Base-by-base conservation (phyloP, 2,888 invertebrate species). In the Aricia artaxerxes region DNA sequence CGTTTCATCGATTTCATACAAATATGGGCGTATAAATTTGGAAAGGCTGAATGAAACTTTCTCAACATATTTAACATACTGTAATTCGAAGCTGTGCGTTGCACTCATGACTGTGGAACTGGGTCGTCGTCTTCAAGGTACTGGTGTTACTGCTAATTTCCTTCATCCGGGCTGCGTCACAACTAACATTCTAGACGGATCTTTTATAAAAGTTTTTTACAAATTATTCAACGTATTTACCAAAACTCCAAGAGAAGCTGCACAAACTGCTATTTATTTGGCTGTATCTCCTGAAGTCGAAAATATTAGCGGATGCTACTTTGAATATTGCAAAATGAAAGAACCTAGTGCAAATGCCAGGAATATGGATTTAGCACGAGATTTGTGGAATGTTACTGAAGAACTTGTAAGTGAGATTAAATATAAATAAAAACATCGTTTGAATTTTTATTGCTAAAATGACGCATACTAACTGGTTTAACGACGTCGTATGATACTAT, bases 101-200 rank as follows among this genome's bases (percentile, higher is more conserved):
- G 76, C 81, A 57, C 82, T 84, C 31, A 94, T 96, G 78, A 86
- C 97, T 0, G 88, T 95, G 49, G 97, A 98, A 89, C 89, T 98
- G 81, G 96, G 96, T 4, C 94, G 95, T 79, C 94, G 95, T 79
- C 88, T 97, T 78, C 95, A 96, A 86, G 96, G 96, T 3, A 95
- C 96, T 1, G 95, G 95, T 35, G 96, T 98, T 0, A 97, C 97
- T 0, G 96, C 95, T 0, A 97, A 98, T 87, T 96, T 96, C 84
- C 91, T 98, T 78, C 97, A 98, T 91, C 98, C 98, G 0, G 98
- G 98, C 44, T 94, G 96, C 90, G 96, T 97, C 2, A 49, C 49
- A 49, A 49, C 49, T 49, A 49, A 9, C 49, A 49, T 49, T 49
- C 49, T 49, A 3, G 49, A 49, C 9, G 11, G 11, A 49, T 49